phyloP scores from a whole-genome alignment of 2,797 vertebrate genomes.

The Trachops cirrhosus region DNA sequence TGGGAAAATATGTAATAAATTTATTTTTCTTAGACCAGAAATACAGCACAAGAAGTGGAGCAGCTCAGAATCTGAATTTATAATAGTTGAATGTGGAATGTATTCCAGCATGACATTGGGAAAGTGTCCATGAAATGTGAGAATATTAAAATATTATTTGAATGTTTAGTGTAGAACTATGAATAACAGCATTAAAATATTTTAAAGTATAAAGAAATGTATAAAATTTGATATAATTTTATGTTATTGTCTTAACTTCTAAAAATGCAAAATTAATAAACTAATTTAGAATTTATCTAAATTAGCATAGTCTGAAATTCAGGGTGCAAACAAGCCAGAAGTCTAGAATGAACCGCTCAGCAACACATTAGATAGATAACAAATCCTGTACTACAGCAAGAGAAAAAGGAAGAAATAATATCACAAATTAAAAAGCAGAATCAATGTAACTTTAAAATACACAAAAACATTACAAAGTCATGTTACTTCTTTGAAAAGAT shows the following conservation, averaged over 20 bases:
- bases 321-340: neutral
- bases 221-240: neutral
- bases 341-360: neutral
- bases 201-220: neutral
- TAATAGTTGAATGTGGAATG: neutral
- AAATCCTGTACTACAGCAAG: neutral
- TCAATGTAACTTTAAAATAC: neutral
- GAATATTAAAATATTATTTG: neutral
- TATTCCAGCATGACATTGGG: neutral
- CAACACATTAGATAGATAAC: neutral
- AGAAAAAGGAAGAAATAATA: neutral
- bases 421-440: neutral
- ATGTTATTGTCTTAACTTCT: neutral
- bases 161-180: neutral
- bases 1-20: neutral
- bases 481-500: neutral
- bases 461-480: neutral
- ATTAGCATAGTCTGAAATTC: neutral
- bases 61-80: neutral
- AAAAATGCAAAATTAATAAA: neutral
- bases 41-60: neutral
- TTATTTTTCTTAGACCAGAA: neutral
- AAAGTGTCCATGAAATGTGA: neutral
- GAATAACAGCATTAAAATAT: neutral
- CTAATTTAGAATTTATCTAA: neutral